Evolutionary conservation across 2,113 vertebrate species (phyloP), one percentile per base, ranked within the genome.

Genomic region (Dicaeum eximium): DNA sequence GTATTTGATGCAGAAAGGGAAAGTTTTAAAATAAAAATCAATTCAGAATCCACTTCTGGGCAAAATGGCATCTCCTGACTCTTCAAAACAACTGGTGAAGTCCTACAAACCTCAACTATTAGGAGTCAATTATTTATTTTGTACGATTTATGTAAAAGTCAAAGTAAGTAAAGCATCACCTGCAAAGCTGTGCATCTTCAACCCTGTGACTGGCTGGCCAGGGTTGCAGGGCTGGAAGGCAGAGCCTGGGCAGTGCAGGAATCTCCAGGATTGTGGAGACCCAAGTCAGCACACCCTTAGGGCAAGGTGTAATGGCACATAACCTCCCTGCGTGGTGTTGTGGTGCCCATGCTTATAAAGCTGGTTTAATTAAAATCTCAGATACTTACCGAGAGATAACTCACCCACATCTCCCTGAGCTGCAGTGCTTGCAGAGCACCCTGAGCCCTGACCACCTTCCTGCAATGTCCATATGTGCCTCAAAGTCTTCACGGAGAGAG

Each of bases 141-240:
- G 24, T 77, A 23, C 27, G 47, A 47, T 31, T 7, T 60, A 17
- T 64, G 28, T 40, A 23, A n/a, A 90, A 80, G 38, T 54, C 23
- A 38, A 33, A 47, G 57, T n/a, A 71, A 79, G 53, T 44, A 70
- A 86, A 90, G 77, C 75, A 77, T 70, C 75, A 47, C 45, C 50
- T 90, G 33, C 45, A 65, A 61, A 75, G 40, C 61, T 1, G 0
- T 3, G 4, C 6, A 6, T 84, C 72, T 74, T 28, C 16, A 57
- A 5, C 53, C 22, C 37, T 33, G 20, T 0, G 0, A 22, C 37
- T 3, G 31, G 30, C 48, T 37, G 53, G n/a, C n/a, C 18, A 10
- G 30, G 20, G 23, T 13, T 10, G 16, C 28, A 25, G 18, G 15
- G n/a, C 33, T 58, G 27, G 14, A 28, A 10, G 44, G 51, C 56